Base-by-base conservation (phyloP, 2,888 invertebrate species). In the Rhorus exstirpatorius region DNA sequence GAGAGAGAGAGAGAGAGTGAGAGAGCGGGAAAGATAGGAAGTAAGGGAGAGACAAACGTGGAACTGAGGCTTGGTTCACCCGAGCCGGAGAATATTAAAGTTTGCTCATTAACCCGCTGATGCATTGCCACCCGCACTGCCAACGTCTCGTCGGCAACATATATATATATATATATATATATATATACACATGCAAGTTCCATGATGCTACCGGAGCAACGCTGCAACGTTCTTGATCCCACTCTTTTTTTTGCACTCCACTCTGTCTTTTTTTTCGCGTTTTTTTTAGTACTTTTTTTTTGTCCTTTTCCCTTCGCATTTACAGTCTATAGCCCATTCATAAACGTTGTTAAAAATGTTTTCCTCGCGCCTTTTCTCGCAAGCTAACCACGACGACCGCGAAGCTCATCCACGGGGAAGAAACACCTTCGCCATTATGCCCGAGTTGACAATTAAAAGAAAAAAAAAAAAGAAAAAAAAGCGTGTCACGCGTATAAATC, bases 21-120 rank as follows among this genome's bases (percentile, higher is more conserved):
- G 44, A 80, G 61, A 90, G 60, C 67, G 83, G 81, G 38, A 63
- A 44, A 74, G 51, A 55, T 31, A 49, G 44, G 76, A 53, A 90
- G 60, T 67, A 82, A 83, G 35, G 46, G 41, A 24, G 63, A 81
- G 60, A 90, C 70, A 77, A 76, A 76, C 41, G 61, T 71, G 84
- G 63, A 26, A 51, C 17, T 38, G 79, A 51, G 68, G 58, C 63
- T 72, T 61, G 60, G 77, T 21, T 58, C 78, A 55, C 58, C 58
- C 63, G 61, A 63, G 81, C 75, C 79, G 79, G 87, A 86, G 89
- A 89, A 89, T 89, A 89, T 89, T 89, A 89, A 89, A 89, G 88
- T 89, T 89, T 89, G 86, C 89, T 89, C 89, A 89, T 89, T 89
- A 89, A 89, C 89, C 63, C 87, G 88, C 86, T 89, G 89, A 89